Evolutionary conservation across 2,113 vertebrate species (phyloP), one percentile per base, ranked within the genome.

Genomic region (Passer montanus): DNA sequence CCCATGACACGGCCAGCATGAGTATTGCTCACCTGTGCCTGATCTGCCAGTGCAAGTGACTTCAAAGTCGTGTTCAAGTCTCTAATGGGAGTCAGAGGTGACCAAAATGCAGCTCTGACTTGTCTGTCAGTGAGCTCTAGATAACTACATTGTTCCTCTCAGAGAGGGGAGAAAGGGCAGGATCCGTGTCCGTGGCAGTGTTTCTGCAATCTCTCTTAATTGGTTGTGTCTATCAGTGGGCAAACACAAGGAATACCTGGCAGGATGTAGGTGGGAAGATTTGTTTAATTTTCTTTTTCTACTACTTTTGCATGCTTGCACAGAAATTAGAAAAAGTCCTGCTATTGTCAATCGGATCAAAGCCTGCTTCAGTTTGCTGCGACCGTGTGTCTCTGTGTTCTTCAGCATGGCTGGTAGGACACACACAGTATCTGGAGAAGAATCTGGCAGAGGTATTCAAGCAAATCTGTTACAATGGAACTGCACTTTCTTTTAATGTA

Each of bases 1-100:
- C n/a, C 28, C 0, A 0, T 46, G 75, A 37, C 79, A 41, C 0
- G 0, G 14, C 28, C 13, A 4, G 19, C 3, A 2, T 0, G 2
- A 47, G 2, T 4, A 11, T 7, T 5, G 1, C 44, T 66, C 0
- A 0, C 67, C 73, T 63, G 15, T 22, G 52, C 64, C 64, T 74
- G 8, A 28, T 20, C 43, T 64, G 49, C 75, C 30, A 2, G 2
- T 60, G 72, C 56, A 33, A 64, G 68, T 1, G 39, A 52, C 63
- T 90, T 62, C 63, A 67, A 28, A 86, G 75, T 17, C 66, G 15
- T 62, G 62, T 43, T 56, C 0, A 1, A 78, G 39, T 52, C 63
- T 81, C 70, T 93, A 77, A 72, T 22, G 26, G 64, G 59, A 77
- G 75, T 16, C 1, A 1, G 41, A 91, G 75, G 55, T 86, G 67